These are phyloP conservation scores for Tenualosa thibaudeaui DNA, from an alignment of 2,797 vertebrate genomes.

Conservation along the genomic window DNA sequence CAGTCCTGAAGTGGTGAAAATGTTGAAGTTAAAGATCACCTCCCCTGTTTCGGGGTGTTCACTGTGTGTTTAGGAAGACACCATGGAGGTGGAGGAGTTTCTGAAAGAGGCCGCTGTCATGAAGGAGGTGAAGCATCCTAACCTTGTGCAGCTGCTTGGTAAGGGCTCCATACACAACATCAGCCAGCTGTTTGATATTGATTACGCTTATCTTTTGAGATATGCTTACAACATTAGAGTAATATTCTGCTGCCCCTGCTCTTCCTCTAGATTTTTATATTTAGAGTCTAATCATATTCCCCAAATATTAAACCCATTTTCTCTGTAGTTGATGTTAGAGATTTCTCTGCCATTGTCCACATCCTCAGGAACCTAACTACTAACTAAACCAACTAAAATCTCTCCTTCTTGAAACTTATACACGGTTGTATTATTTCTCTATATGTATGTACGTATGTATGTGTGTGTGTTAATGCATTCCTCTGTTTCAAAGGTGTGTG, in stretches of 20 bases:
- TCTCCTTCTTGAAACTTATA: not conserved
- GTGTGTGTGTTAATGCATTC: not conserved
- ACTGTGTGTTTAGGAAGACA: constrained; percentile 84
- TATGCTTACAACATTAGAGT: not conserved
- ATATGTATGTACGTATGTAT: not conserved
- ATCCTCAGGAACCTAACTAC: not conserved
- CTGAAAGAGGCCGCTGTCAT: constrained; percentile 97
- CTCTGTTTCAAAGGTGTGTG: constrained; percentile 84
- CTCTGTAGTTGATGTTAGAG: not conserved
- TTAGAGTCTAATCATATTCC: not conserved
- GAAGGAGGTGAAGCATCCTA: constrained; percentile 99
- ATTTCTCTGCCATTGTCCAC: not conserved
- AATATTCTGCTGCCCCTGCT: not conserved
- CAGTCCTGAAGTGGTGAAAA: not conserved
- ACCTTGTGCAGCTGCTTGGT: constrained; percentile 87
- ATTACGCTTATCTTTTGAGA: not conserved
- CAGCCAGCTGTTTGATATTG: not conserved
- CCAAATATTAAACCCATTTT: not conserved
- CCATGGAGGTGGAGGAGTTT: constrained; percentile 99
- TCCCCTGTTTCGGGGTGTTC: not conserved
- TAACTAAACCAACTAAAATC: not conserved
- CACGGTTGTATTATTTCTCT: not conserved
- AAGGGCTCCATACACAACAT: constrained; percentile 45
- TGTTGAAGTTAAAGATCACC: not conserved
- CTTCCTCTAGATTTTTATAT: not conserved